Percentiles rank a stretch among this genome's conserved stretches.
These are phyloP conservation scores for Synanthedon formicaeformis DNA, from an alignment of 2,888 invertebrate genomes.

Conservation along the genomic window DNA sequence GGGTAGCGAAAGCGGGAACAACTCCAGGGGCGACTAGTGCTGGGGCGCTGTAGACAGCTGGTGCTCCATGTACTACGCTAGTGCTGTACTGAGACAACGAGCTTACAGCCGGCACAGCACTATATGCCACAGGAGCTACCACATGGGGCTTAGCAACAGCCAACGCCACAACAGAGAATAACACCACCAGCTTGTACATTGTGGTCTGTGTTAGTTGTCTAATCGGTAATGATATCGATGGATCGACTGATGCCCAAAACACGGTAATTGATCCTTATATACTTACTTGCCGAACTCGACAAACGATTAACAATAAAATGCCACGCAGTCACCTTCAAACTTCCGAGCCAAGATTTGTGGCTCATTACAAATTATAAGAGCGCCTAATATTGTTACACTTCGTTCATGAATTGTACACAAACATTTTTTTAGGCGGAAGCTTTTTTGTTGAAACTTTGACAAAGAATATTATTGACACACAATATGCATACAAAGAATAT, in stretches of 20 bases:
- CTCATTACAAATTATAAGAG: neutral
- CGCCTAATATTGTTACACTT: neutral
- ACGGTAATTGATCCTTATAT: slow-evolving; percentile 43
- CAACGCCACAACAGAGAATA: slow-evolving; percentile 71
- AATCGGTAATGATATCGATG: slow-evolving; percentile 25
- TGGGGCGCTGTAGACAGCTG: slow-evolving; percentile 22
- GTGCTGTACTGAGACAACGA: slow-evolving; percentile 30
- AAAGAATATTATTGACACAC: neutral
- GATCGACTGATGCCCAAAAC: slow-evolving; percentile 50
- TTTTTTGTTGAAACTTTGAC: slow-evolving; percentile 5
- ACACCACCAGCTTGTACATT: slow-evolving; percentile 71
- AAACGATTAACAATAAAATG: slow-evolving; percentile 35
- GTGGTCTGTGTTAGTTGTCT: slow-evolving; percentile 56
- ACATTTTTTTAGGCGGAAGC: slow-evolving; percentile 22
- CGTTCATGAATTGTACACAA: neutral
- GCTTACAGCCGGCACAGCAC: slow-evolving; percentile 24
- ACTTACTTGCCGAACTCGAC: slow-evolving; percentile 25
- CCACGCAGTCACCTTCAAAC: slow-evolving; percentile 47
- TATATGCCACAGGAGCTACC: slow-evolving; percentile 37
- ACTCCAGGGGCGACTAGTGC: slow-evolving; percentile 12
- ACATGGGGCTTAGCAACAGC: slow-evolving; percentile 64
- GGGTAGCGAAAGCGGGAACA: slow-evolving; percentile 11
- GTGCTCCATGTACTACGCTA: slow-evolving; percentile 33
- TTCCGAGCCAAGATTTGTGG: neutral
- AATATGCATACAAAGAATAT: neutral